phyloP scores from a whole-genome alignment of 2,888 invertebrate genomes.

The Rhopalosiphum nymphaeae region DNA sequence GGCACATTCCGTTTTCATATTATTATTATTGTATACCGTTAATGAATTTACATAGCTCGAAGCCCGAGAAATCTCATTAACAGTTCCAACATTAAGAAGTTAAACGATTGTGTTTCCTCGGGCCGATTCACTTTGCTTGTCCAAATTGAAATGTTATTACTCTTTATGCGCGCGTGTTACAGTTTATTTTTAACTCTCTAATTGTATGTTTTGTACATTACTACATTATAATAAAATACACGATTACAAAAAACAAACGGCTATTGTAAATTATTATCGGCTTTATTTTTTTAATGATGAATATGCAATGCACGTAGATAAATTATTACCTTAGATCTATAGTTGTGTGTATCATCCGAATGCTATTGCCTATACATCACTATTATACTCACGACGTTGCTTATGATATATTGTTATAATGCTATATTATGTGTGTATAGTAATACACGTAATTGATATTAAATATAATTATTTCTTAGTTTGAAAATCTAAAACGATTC shows the following conservation, averaged over 20 bases:
- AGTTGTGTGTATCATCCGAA: not conserved
- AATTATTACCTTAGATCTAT: not conserved
- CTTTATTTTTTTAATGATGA: constrained; percentile 35
- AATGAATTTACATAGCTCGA: constrained; percentile 2
- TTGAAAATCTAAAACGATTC: not conserved
- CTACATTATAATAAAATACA: not conserved
- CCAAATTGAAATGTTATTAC: constrained; percentile 61
- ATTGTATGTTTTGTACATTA: constrained; percentile 13
- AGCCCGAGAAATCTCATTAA: constrained; percentile 58
- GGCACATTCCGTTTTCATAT: constrained; percentile 30
- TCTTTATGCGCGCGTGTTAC: constrained; percentile 38
- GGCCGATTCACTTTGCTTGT: constrained; percentile 34
- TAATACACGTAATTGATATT: constrained; percentile 27
- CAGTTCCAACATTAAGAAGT: constrained; percentile 48
- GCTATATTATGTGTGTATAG: not conserved
- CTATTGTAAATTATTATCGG: constrained; percentile 33
- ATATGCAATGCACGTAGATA: not conserved
- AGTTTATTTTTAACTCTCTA: constrained; percentile 17
- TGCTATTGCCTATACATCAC: not conserved
- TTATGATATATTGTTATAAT: not conserved
- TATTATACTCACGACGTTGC: not conserved
- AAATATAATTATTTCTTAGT: not conserved
- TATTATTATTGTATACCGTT: not conserved
- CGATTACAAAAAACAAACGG: not conserved
- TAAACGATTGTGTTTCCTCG: constrained; percentile 54